phyloP scores from a whole-genome alignment of 2,888 invertebrate genomes.

The Drosophila prostipennis region DNA sequence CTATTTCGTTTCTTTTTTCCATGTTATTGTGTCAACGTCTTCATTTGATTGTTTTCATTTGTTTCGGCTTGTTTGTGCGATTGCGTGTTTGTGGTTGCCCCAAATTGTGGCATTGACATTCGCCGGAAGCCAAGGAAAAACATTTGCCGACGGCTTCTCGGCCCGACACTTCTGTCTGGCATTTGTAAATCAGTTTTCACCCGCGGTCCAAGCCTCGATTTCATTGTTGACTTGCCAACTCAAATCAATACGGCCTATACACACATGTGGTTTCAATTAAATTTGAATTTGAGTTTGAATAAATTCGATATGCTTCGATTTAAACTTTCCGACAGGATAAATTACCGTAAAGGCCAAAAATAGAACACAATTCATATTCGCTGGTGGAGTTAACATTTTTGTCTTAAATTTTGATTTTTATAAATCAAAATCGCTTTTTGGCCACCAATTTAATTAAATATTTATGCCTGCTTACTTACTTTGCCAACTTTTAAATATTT shows the following conservation, averaged over 20 bases:
- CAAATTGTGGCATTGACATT: slow-evolving; percentile 77
- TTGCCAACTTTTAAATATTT: slow-evolving; percentile 27
- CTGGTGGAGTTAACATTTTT: not conserved
- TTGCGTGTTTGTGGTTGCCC: slow-evolving; percentile 47
- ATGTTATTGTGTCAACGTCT: slow-evolving; percentile 54
- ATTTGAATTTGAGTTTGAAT: slow-evolving; percentile 34
- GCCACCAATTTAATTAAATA: not conserved
- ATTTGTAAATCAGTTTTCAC: slow-evolving; percentile 48
- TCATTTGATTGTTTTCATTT: slow-evolving; percentile 44
- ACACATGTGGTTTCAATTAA: slow-evolving; percentile 22
- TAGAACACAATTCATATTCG: not conserved
- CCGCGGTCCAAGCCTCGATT: slow-evolving; percentile 38
- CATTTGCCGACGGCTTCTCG: slow-evolving; percentile 67
- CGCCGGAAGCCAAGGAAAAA: slow-evolving; percentile 77
- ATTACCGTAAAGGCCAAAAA: not conserved
- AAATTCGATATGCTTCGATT: slow-evolving; percentile 33
- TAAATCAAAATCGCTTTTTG: not conserved
- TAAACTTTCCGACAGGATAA: slow-evolving; percentile 31
- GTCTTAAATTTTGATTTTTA: too few species aligned
- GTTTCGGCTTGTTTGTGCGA: slow-evolving; percentile 11
- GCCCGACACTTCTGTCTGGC: slow-evolving; percentile 51
- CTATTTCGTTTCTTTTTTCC: not conserved
- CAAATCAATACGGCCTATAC: slow-evolving; percentile 59
- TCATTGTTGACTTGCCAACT: slow-evolving; percentile 38
- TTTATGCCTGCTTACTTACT: slow-evolving; percentile 1